A percentile compares a stretch with the other conserved stretches of the same genome.
Conservation (phyloP, 1,140 invertebrate genomes). For the Drosophila auraria region DNA sequence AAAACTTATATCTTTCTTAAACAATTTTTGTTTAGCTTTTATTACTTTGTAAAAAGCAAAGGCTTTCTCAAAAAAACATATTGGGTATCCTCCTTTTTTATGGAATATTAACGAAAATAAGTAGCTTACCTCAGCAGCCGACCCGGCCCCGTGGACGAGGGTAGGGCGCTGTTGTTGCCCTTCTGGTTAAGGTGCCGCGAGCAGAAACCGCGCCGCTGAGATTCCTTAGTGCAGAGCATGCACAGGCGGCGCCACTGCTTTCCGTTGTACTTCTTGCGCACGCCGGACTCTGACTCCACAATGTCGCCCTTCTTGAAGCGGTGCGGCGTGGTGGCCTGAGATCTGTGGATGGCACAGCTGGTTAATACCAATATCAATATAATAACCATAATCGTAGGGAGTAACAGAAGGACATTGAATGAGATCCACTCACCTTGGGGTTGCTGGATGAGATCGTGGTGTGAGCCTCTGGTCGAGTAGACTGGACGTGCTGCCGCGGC, state of each 20-base stretch:
- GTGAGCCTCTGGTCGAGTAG: constrained; percentile 92
- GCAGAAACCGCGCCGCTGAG: constrained; percentile 97
- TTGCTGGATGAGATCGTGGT: constrained; percentile 94
- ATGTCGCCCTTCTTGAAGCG: constrained; percentile 99
- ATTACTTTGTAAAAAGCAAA: no score
- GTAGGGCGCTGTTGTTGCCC: constrained; percentile 74
- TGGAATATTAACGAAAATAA: background rate
- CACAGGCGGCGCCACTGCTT: constrained; percentile 98
- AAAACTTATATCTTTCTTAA: no score
- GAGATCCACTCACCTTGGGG: constrained; percentile 88
- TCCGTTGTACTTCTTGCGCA: constrained; percentile 99
- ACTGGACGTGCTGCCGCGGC: constrained; percentile 94
- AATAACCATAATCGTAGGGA: background rate
- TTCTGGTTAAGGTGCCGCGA: constrained; percentile 95
- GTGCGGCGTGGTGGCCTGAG: constrained; percentile 96
- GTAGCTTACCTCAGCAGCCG: constrained; percentile 75
- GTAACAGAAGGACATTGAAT: background rate
- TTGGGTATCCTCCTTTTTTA: no score
- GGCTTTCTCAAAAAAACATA: no score
- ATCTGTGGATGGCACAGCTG: constrained; percentile 86
- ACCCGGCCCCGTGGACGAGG: constrained; percentile 78
- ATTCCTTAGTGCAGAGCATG: constrained; percentile 98
- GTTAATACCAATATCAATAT: constrained; percentile 29
- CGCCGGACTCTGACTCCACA: constrained; percentile 97
- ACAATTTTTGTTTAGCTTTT: no score